Evolutionary conservation across 2,113 vertebrate species (phyloP), one percentile per base, ranked within the genome.

Genomic region (Gobius niger): DNA sequence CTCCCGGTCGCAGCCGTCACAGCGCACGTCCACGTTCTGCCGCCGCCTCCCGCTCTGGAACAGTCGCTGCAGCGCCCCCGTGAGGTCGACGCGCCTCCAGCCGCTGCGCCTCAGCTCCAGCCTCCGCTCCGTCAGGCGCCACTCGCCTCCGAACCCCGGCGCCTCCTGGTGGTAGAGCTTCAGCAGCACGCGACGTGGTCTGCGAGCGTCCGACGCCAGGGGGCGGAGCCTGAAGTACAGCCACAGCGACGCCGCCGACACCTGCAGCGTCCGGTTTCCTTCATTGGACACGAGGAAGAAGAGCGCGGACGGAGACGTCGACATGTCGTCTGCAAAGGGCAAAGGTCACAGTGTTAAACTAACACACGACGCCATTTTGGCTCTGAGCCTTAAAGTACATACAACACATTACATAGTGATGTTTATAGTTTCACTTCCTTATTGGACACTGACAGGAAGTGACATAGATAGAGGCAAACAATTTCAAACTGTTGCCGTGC

Each of bases 271-370:
- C 91, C 96, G 96, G 92, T 97, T 98, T 66, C 96, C 97, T 88
- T 98, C 97, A 0, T 95, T 98, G 76, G 98, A 97, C 90, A 99
- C 94, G 81, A 95, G 91, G 87, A 99, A 99, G 91, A 95, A 96
- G 72, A 99, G 94, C 84, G 95, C 94, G 75, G 97, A 94, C 84
- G 93, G 94, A 77, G 97, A 98, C n/a, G 95, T 95, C 76, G 95
- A 92, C 75, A 94, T 77, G 67, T 97, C 95, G 82, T 99, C 97
- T 99, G 92, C 24, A 34, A 4, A 6, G 73, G 86, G 90, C 7
- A 6, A 68, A 0, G 24, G 41, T 41, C 51, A 78, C 14, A 67
- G 7, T 8, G 6, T 14, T 7, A 5, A 15, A 18, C 16, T 7
- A n/a, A 52, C 2, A 7, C 12, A 2, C 14, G 13, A 49, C 7